Evolutionary conservation across 2,888 invertebrate species (phyloP), one percentile per base, ranked within the genome.

Genomic region (Tortricodes alternella): DNA sequence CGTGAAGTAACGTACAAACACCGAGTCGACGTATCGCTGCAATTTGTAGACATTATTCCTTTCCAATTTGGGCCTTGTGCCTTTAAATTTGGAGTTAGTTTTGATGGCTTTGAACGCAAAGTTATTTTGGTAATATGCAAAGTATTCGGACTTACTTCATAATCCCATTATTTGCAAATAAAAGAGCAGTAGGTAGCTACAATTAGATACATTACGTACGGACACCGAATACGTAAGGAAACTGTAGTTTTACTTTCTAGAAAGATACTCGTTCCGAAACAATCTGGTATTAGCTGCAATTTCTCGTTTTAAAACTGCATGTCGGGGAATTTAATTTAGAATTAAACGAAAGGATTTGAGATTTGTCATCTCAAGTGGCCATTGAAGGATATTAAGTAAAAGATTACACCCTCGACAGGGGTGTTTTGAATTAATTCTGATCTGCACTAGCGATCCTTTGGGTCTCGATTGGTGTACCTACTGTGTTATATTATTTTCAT

Each of bases 141-240:
- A 78, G 75, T 75, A 68, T 69, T 73, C 58, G 63, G 64, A 63
- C 70, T 74, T 63, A 53, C 58, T 60, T 66, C 51, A 66, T 78
- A 81, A 79, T 78, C 67, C 72, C 71, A 80, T 79, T 81, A 79
- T 71, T 60, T 48, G 57, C 58, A 51, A 59, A 70, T 67, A 67
- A 65, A 46, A 38, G 71, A n/a, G n/a, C n/a, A n/a, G n/a, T n/a
- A n/a, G n/a, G n/a, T 63, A 63, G 59, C 65, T 66, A 62, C 60
- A 66, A 65, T 65, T 62, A n/a, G n/a, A n/a, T n/a, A 62, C 57
- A 63, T 64, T 68, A 68, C 37, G 46, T 67, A 68, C 49, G 49
- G 35, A 53, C 46, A 48, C 43, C 35, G 49, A 50, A 37, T 50
- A 56, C 51, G 58, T 35, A 61, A 58, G 62, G 63, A 66, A 67